Evolutionary conservation across 2,113 vertebrate genomes (phyloP), one percentile per base, ranked within the genome.

Genomic region (Neolamprologus sp.): DNA sequence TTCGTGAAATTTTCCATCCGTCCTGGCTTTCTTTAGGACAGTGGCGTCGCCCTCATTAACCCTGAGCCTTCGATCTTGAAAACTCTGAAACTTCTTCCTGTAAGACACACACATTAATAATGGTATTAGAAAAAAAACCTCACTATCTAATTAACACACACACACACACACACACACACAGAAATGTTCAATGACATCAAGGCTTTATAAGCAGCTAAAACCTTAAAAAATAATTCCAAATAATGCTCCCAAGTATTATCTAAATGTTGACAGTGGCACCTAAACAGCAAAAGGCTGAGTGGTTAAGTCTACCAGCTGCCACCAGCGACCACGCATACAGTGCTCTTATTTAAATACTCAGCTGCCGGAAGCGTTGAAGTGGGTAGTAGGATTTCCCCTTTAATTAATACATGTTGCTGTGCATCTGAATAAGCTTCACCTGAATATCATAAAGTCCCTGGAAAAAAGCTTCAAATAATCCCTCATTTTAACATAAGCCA

Each of bases 11-110:
- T 97, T 98, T 63, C 98, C 99, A 42, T 99, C 98, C 37, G 95
- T 96, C 83, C 97, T 97, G 92, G 99, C 98, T 95, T 96, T 98
- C 94, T 98, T 99, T 42, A 99, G 96, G 4, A 91, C 89, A 84
- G 95, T 93, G 60, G 95, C 90, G 81, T 98, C 97, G 85, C 96
- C 99, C 95, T 98, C 97, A 88, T 98, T 99, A 92, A 99, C 94
- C 96, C 98, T 97, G 87, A 99, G 97, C 84, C 97, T 97, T 47
- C 97, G 97, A 90, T 99, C 98, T 94, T 99, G 98, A 94, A 99
- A 99, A 94, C 98, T 99, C 96, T 99, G 99, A 92, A 99, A 99
- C 95, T 99, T 99, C 93, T 98, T 99, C 87, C 99, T 99, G 96
- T 42, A 80, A 90, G 12, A 45, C 9, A 21, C 51, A 11, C 51